Base-by-base conservation (phyloP, 92 coral and sea anemone genomes). In the Meandrina meandrites region DNA sequence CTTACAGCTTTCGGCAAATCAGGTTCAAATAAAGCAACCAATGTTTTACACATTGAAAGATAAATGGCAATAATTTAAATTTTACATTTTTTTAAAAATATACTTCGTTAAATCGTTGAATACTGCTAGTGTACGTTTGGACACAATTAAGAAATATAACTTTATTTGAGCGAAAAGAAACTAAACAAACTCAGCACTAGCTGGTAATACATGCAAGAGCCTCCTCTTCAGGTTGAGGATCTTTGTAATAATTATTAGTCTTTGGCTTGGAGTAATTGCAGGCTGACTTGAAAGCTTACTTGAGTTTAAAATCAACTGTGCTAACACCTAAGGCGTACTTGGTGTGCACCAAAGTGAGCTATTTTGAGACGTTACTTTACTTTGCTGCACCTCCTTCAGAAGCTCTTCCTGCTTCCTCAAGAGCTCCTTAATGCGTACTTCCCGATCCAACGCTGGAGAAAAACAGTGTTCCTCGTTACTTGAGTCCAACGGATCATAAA, bases 351-450 rank as follows among this genome's bases (percentile, higher is more conserved):
- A 36, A 16, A 18, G 13, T 14, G 48, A 42, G 47, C 0, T 34
- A 30, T 36, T 73, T 19, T 19, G 78, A 73, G 78, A 73, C 48
- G 51, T 24, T 1, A 14, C 78, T 73, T 4, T 35, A 19, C 48
- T 9, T 85, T 34, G 85, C 27, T 77, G 82, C 69, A 80, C 40
- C 24, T 91, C 78, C 21, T 78, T 40, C 24, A 92, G 81, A 12
- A 92, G 91, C 71, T 92, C 58, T 62, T 75, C 91, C 70, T 88
- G 95, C 77, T 88, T 92, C 6, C 79, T 80, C 27, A 90, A 66
- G 36, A 92, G 86, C 47, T 84, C 83, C 87, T 90, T 90, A 47
- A 92, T 92, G 45, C 95, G 92, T 69, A 82, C 74, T 45, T 92
- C 89, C 53, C 95, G 89, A 66, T 87, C 91, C 22, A 90, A 76